Conservation (phyloP, 2,888 invertebrate species). For the Ophonus ardosiacus region DNA sequence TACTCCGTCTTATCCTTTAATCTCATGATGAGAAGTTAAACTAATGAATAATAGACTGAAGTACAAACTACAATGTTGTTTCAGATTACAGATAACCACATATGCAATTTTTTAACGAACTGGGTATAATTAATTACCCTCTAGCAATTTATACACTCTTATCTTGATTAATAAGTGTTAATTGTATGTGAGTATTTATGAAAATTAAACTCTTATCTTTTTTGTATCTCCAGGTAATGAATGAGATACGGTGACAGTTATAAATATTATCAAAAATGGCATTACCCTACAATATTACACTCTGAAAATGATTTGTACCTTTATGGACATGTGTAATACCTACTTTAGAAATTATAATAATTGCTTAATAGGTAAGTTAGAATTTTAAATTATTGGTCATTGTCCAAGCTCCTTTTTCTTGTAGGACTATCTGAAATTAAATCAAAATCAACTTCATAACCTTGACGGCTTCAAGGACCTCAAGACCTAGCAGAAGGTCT, state of each 20-base stretch:
- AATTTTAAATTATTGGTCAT: too few relatives aligned
- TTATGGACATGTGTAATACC: too few relatives aligned
- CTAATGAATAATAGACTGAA: neutral
- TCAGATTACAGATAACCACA: neutral
- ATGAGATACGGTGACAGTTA: neutral
- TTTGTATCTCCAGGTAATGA: slow-evolving; percentile 1
- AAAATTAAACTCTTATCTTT: slow-evolving; percentile 19
- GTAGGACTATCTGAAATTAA: too few relatives aligned
- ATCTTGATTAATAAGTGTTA: slow-evolving; percentile 16
- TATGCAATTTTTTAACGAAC: neutral
- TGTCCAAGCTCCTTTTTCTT: too few relatives aligned
- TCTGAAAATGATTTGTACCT: too few relatives aligned
- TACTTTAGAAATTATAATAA: too few relatives aligned
- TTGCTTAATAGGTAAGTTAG: too few relatives aligned
- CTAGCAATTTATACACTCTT: neutral
- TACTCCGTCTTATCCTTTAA: neutral
- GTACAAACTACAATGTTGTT: neutral
- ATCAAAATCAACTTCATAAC: too few relatives aligned
- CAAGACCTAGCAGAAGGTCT: too few relatives aligned
- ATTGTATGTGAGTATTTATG: slow-evolving; percentile 21
- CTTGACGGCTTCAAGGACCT: too few relatives aligned
- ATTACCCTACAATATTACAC: too few relatives aligned
- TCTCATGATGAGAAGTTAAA: neutral
- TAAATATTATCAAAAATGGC: neutral
- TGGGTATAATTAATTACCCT: neutral